These are phyloP conservation scores for Melitaea cinxia DNA, from an alignment of 1,140 invertebrate species.

Conservation along the genomic window DNA sequence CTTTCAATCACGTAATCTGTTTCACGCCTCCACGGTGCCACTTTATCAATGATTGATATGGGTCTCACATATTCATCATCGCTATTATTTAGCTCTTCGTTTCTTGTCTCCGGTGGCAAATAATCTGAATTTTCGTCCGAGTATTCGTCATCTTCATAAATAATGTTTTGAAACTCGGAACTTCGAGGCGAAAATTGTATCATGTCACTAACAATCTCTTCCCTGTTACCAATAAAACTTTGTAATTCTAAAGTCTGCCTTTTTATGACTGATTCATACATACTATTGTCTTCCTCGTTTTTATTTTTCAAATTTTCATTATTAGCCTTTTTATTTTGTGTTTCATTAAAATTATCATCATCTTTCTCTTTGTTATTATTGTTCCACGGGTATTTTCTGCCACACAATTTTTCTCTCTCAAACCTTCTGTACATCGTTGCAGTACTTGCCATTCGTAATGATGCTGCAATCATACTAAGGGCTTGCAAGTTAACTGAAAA, in stretches of 20 bases:
- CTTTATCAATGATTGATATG: constrained; percentile 68
- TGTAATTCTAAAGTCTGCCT: constrained; percentile 43
- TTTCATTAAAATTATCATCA: constrained; percentile 17
- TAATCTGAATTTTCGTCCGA: constrained; percentile 62
- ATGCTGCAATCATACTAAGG: constrained; percentile 84
- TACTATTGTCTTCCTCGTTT: constrained; percentile 42
- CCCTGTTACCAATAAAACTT: constrained; percentile 35
- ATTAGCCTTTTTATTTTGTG: constrained; percentile 36
- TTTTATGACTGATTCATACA: constrained; percentile 58
- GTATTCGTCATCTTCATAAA: constrained; percentile 54
- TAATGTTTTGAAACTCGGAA: constrained; percentile 40
- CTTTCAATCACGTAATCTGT: constrained; percentile 62
- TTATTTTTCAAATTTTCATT: constrained; percentile 29
- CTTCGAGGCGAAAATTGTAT: constrained; percentile 69
- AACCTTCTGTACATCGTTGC: constrained; percentile 88
- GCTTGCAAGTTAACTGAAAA: constrained; percentile 84
- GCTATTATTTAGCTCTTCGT: constrained; percentile 44
- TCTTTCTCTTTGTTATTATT: constrained; percentile 47
- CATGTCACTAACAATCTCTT: constrained; percentile 59
- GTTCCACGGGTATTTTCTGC: constrained; percentile 87
- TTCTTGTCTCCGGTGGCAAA: constrained; percentile 41
- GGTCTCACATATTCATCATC: constrained; percentile 65
- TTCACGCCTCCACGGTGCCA: constrained; percentile 62
- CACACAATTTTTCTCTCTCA: constrained; percentile 88
- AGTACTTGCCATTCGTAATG: constrained; percentile 85